phyloP scores from a whole-genome alignment of 2,888 invertebrate genomes.

The Capitulum mitella region DNA sequence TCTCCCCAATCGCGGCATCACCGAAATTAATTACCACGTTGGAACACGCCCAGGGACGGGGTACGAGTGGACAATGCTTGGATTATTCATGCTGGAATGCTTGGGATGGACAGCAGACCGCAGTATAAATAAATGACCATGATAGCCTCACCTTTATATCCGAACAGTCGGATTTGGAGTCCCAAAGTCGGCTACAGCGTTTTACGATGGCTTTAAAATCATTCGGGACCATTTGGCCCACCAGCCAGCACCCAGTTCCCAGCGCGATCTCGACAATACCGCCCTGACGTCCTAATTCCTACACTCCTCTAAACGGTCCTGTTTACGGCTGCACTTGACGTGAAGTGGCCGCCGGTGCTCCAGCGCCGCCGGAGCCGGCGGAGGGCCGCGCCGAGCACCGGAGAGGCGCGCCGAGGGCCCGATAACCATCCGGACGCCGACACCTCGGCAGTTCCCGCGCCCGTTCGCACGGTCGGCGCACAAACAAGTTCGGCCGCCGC shows the following conservation, averaged over 20 bases:
- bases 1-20: not conserved
- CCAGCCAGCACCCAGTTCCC: no score
- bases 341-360: no score
- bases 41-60: not conserved
- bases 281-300: not conserved
- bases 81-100: not conserved
- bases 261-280: no score
- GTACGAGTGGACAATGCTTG: not conserved
- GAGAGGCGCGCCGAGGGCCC: no score
- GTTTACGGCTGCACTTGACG: no score
- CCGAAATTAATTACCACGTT: not conserved
- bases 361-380: no score
- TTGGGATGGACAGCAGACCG: not conserved
- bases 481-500: not conserved
- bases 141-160: not conserved
- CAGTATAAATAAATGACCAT: not conserved
- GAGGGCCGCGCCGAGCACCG: no score
- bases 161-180: no score
- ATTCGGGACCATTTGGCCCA: no score
- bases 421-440: not conserved
- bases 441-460: not conserved
- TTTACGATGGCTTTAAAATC: no score
- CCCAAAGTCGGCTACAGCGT: no score
- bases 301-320: no score
- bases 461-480: not conserved